phyloP scores from a whole-genome alignment of 2,797 vertebrate genomes.

The Myotis findleyi region DNA sequence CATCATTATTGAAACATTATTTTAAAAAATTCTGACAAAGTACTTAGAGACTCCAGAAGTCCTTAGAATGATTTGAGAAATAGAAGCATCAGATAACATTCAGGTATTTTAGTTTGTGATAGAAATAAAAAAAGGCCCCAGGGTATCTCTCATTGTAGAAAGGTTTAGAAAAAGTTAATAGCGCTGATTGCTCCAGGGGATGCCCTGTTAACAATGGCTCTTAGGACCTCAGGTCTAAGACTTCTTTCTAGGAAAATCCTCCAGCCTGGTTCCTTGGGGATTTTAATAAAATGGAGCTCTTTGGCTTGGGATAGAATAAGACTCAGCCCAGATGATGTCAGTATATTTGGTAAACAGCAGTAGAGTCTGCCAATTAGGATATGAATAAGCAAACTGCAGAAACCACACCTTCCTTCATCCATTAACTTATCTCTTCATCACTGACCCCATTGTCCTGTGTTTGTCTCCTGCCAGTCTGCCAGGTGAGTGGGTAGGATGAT shows the following conservation, averaged over 20 bases:
- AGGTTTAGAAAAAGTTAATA: not conserved
- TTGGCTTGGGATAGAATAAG: not conserved
- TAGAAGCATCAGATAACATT: not conserved
- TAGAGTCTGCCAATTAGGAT: not conserved
- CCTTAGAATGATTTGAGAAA: not conserved
- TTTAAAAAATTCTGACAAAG: not conserved
- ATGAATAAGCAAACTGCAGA: not conserved
- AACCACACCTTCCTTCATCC: not conserved
- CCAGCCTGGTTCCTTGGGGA: not conserved
- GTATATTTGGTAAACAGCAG: not conserved
- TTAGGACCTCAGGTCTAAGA: not conserved
- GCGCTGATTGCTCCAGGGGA: slow-evolving; percentile 26
- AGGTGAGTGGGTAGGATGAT: not conserved
- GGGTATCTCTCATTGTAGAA: slow-evolving; percentile 13
- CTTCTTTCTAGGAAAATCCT: not conserved
- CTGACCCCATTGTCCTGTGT: not conserved
- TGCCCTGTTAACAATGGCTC: not conserved
- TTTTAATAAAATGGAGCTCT: not conserved
- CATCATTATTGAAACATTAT: not conserved
- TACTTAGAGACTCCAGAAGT: not conserved
- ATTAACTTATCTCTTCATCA: not conserved
- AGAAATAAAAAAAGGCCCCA: not conserved
- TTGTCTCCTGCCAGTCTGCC: not conserved
- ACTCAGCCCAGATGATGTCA: not conserved
- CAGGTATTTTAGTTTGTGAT: not conserved